Conservation (phyloP, 2,797 vertebrate species). For the Leptatherina wallacei region DNA sequence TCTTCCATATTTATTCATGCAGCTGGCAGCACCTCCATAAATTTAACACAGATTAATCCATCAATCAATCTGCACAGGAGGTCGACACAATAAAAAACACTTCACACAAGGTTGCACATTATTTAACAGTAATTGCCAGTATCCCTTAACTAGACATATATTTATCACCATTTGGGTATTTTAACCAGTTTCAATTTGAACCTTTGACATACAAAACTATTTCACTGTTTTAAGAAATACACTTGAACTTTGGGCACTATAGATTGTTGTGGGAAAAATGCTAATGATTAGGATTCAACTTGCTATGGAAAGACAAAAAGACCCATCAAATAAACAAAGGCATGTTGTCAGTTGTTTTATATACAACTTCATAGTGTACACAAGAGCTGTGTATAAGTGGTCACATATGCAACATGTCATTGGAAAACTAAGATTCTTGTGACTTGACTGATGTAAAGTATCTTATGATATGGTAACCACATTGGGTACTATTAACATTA, state of each 20-base stretch:
- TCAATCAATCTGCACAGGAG: slow-evolving; percentile 13
- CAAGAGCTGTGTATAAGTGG: background rate
- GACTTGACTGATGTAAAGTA: background rate
- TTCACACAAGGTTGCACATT: background rate
- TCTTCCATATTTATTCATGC: slow-evolving; percentile 31
- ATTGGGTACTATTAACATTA: background rate
- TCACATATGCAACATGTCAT: background rate
- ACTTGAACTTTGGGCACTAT: background rate
- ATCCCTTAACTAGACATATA: background rate
- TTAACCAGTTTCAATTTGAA: slow-evolving; percentile 7
- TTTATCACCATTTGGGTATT: background rate
- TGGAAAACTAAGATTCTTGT: background rate
- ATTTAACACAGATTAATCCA: slow-evolving; percentile 16
- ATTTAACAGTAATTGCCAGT: background rate
- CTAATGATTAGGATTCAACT: background rate
- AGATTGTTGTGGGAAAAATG: background rate
- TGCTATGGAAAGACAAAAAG: background rate
- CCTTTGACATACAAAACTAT: background rate
- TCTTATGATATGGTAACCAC: background rate
- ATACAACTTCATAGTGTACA: background rate
- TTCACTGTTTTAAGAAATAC: background rate
- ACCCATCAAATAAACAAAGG: background rate
- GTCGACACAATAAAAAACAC: background rate
- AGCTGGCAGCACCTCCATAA: slow-evolving; percentile 16
- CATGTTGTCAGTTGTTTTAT: background rate